These are phyloP conservation scores for Dermolepida albohirtum DNA, from an alignment of 2,888 invertebrate genomes.

Conservation along the genomic window DNA sequence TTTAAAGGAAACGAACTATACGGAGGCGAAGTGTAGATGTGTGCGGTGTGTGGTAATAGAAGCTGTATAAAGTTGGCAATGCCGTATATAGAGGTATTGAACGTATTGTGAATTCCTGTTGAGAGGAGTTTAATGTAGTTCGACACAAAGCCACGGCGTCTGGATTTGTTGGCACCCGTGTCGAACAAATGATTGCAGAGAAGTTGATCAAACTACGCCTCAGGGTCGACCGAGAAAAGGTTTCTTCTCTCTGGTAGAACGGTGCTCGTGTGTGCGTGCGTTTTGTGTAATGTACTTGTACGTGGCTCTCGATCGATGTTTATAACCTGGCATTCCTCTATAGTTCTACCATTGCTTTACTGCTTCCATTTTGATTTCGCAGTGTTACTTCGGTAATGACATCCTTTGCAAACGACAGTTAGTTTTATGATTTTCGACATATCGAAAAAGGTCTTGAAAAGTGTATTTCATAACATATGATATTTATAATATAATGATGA, in stretches of 20 bases:
- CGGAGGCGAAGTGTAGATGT: constrained; percentile 1
- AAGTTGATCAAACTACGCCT: constrained; percentile 62
- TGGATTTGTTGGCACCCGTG: constrained; percentile 67
- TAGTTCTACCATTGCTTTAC: constrained; percentile 19
- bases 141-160: constrained; percentile 56
- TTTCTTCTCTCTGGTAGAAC: constrained; percentile 3
- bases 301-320: constrained; percentile 26
- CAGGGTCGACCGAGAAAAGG: constrained; percentile 34
- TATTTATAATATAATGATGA: too few species aligned
- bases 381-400: constrained; percentile 1
- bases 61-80: constrained; percentile 1
- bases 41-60: not conserved
- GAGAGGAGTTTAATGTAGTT: constrained; percentile 45
- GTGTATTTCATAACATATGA: too few species aligned
- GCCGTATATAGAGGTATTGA: constrained; percentile 32
- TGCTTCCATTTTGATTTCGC: constrained; percentile 27
- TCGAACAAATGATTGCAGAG: constrained; percentile 66
- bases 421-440: constrained; percentile 33
- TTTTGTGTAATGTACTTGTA: not conserved
- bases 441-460: constrained; percentile 26
- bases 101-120: constrained; percentile 43
- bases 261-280: not conserved
- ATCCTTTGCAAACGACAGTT: not conserved
- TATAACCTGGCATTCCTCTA: constrained; percentile 25
- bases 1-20: not conserved